Evolutionary conservation across 2,113 vertebrate species (phyloP).

Genomic region (Mirza zaza): DNA sequence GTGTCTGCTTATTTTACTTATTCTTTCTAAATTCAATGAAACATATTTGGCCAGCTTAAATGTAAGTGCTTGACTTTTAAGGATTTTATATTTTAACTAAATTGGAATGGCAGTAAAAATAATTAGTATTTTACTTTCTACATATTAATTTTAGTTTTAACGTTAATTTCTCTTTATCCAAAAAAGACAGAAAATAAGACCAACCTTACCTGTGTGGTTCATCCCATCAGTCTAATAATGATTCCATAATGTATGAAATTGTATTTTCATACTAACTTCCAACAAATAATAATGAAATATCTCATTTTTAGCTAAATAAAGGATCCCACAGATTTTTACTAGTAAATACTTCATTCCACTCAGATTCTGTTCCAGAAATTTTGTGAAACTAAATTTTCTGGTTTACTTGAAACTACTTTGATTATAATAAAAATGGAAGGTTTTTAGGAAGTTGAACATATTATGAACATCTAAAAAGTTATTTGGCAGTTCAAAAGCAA

Average conservation of each 20-base stretch:
- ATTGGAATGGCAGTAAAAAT: background rate
- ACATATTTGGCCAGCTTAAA: background rate
- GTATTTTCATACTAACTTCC: background rate
- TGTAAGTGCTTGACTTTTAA: background rate
- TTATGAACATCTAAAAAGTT: conserved; percentile 26
- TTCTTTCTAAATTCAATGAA: conserved; percentile 37
- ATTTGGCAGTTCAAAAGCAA: background rate
- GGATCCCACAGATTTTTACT: background rate
- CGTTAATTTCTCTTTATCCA: conserved; percentile 4
- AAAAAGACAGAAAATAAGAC: background rate
- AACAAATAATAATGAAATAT: conserved; percentile 42
- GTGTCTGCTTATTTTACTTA: background rate
- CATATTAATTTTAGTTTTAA: conserved; percentile 20
- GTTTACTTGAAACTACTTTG: conserved; percentile 12
- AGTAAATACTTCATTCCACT: conserved; percentile 43
- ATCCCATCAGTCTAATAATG: background rate
- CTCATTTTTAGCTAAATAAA: background rate
- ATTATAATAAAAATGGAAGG: conserved; percentile 13
- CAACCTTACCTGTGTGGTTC: background rate
- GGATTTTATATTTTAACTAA: conserved; percentile 33
- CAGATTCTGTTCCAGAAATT: conserved; percentile 21
- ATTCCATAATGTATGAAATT: background rate
- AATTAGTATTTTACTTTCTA: background rate
- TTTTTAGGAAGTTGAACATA: conserved; percentile 1
- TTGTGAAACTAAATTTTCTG: background rate